Evolutionary conservation across 2,113 vertebrate species (phyloP), one percentile per base, ranked within the genome.

Genomic region (Geothlypis trichas): DNA sequence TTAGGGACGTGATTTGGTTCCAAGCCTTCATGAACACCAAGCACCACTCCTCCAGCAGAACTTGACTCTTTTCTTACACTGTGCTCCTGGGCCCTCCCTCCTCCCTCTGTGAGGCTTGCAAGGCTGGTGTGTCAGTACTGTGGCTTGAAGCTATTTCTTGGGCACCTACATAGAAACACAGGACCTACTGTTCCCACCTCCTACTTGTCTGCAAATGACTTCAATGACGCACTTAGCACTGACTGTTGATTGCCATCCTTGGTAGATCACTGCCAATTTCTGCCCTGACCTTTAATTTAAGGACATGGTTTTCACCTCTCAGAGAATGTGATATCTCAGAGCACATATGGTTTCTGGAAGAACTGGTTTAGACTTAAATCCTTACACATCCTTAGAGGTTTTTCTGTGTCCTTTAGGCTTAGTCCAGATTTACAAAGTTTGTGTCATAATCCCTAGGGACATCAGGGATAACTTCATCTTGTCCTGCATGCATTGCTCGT

Each of bases 221-320:
- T 71, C 69, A 59, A 15, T 49, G 7, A 37, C 63, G 37, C 10
- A 5, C 4, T n/a, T 24, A 37, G 14, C 49, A 46, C 35, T 46
- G 49, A 15, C 33, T 37, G 13, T 30, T 82, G 49, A 52, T 66
- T 72, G 59, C 15, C 15, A 52, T 62, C 51, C 65, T 37, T 78
- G 51, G 44, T 3, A 59, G 68, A 71, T 39, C 10, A 0, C 47
- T 91, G 55, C 23, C 0, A 0, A 30, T 84, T 81, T 62, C 81
- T 68, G 28, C 42, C 52, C 57, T 47, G 24, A 33, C 20, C 62
- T 72, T 85, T 46, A 35, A 24, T 89, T 80, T 76, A 84, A 87
- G 33, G 42, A 44, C 35, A 57, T 0, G 0, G 30, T 49, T 90
- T 90, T 88, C 37, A 66, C 33, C 24, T 69, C 59, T 49, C 3